phyloP scores from a whole-genome alignment of 2,888 invertebrate species.

The Hypena proboscidalis region DNA sequence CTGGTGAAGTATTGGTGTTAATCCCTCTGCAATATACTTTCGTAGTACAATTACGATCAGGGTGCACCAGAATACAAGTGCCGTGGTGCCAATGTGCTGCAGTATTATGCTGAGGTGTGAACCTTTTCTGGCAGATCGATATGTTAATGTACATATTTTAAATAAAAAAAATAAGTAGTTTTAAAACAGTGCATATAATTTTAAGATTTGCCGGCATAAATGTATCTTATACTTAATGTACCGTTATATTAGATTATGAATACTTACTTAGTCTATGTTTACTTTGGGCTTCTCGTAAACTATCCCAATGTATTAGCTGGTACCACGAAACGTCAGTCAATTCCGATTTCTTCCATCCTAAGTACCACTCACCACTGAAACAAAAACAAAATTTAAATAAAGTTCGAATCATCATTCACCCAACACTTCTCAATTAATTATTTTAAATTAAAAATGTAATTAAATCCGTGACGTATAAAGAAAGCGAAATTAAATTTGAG shows the following conservation, averaged over 20 bases:
- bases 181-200: too few species aligned
- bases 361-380: slow-evolving; percentile 97
- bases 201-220: too few species aligned
- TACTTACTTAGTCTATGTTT: slow-evolving; percentile 97
- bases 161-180: too few species aligned
- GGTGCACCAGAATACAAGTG: too few species aligned
- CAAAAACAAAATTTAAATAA: slow-evolving; percentile 40
- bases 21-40: too few species aligned
- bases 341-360: slow-evolving; percentile 96
- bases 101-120: too few species aligned
- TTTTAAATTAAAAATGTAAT: slow-evolving; percentile 36
- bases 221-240: neutral
- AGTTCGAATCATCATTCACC: neutral
- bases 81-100: too few species aligned
- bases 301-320: slow-evolving; percentile 97
- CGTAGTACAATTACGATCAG: too few species aligned
- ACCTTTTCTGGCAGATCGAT: too few species aligned
- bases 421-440: slow-evolving; percentile 22
- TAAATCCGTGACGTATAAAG: slow-evolving; percentile 20
- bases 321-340: slow-evolving; percentile 98
- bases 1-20: too few species aligned
- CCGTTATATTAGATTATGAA: neutral
- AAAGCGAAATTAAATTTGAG: slow-evolving; percentile 29
- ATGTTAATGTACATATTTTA: too few species aligned
- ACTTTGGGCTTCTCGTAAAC: slow-evolving; percentile 96